Evolutionary conservation across 2,113 vertebrate genomes (phyloP).

Genomic region (Osmerus eperlanus): DNA sequence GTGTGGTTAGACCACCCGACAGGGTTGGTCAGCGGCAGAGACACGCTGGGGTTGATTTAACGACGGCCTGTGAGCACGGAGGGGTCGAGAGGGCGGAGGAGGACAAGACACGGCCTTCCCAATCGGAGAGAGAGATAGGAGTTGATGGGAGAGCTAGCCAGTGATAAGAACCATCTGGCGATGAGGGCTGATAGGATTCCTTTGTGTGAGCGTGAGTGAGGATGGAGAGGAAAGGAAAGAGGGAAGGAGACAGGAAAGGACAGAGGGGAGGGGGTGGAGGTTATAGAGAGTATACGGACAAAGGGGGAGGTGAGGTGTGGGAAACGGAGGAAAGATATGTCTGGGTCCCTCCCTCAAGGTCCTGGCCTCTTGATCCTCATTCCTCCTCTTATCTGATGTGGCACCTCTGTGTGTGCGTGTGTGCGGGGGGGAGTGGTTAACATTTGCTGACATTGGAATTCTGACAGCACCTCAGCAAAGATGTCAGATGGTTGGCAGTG

Average conservation of each 20-base stretch:
- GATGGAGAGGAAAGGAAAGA: constrained; percentile 20
- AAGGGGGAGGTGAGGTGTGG: constrained; percentile 52
- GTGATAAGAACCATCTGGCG: constrained; percentile 22
- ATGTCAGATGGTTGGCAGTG: neutral
- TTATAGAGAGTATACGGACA: constrained; percentile 12
- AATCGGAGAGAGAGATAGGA: constrained; percentile 18
- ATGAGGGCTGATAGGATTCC: constrained; percentile 29
- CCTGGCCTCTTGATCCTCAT: constrained; percentile 32
- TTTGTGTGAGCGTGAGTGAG: constrained; percentile 25
- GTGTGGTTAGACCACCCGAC: neutral
- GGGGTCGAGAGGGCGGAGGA: constrained; percentile 24
- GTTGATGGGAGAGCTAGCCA: neutral
- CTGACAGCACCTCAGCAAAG: neutral
- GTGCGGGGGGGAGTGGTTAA: neutral
- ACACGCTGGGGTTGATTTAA: neutral
- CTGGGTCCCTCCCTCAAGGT: constrained; percentile 28
- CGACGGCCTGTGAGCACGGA: constrained; percentile 1
- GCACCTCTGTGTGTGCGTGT: neutral
- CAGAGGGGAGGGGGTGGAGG: constrained; percentile 24
- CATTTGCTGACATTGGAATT: neutral
- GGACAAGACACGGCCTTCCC: constrained; percentile 9
- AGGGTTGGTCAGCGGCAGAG: neutral
- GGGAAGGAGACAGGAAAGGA: constrained; percentile 37
- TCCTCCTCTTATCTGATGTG: constrained; percentile 7
- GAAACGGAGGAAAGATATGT: constrained; percentile 43